Evolutionary conservation across 2,888 invertebrate species (phyloP), one percentile per base, ranked within the genome.

Genomic region (Brassicogethes aeneus): DNA sequence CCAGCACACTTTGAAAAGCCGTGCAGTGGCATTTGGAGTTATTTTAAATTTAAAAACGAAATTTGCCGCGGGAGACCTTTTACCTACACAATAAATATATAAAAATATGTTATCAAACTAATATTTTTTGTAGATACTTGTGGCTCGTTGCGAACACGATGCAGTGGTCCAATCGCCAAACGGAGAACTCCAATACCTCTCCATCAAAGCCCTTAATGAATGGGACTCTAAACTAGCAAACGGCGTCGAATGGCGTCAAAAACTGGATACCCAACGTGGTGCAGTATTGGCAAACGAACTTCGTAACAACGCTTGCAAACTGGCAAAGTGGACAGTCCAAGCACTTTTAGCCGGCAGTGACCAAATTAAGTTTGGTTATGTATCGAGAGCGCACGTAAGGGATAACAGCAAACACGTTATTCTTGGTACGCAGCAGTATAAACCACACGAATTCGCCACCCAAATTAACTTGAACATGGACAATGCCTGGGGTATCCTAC

Each of bases 381-480:
- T 99, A n/a, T 96, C 96, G 1, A 85, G 99, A 46, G 79, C 85
- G 2, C 88, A 89, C 64, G 85, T 92, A 5, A 82, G 94, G 29
- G 97, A 97, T 70, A 91, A 94, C 49, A 83, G 92, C 46, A 92
- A 93, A 44, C 97, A 97, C 69, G 93, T 95, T 35, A 93, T 97
- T 58, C 76, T 97, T 50, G 96, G 95, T 48, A 93, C 92, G 16
- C 96, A 96, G 68, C 96, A 96, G 70, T 97, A 95, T 72, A 95
- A 94, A 66, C 99, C 99, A 8, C 85, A 86, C 62, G 97, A 99
- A 73, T 99, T 99, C 69, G 97, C 97, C 8, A 91, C 90, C 5
- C 97, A 99, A 70, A 99, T 99, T 64, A 96, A 95, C 70, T 72
- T 99, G 59, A 96, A 94, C 64, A 94, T 99, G 95, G 99, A 99